These are phyloP conservation scores for Hydrozoanthus gracilis DNA, from an alignment of 92 coral and sea anemone genomes.

Conservation along the genomic window DNA sequence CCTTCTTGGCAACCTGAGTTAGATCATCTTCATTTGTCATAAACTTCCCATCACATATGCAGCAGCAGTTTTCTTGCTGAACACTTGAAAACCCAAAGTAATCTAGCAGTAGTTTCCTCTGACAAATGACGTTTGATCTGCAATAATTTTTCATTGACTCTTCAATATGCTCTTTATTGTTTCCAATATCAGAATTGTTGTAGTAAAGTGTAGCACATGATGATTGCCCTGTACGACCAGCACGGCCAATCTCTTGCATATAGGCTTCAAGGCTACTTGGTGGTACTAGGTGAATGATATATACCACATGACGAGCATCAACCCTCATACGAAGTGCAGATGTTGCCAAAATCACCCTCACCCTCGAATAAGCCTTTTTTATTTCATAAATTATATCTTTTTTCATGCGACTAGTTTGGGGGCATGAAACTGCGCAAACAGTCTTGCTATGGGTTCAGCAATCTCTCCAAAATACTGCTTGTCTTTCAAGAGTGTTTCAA, in stretches of 20 bases:
- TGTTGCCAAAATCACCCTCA: constrained; percentile 73
- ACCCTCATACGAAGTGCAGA: constrained; percentile 86
- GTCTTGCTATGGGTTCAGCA: constrained; percentile 34
- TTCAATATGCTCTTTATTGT: constrained; percentile 51
- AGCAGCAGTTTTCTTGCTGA: constrained; percentile 62
- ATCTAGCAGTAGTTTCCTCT: constrained; percentile 56
- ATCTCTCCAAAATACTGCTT: constrained; percentile 44
- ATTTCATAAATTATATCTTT: constrained; percentile 54
- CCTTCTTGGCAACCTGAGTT: not conserved
- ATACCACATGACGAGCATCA: constrained; percentile 67
- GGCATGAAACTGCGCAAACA: constrained; percentile 55
- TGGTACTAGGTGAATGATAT: constrained; percentile 68
- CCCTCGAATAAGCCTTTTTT: constrained; percentile 58
- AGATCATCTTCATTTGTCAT: constrained; percentile 21
- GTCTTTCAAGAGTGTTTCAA: constrained; percentile 49
- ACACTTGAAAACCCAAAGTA: constrained; percentile 63
- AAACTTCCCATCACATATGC: constrained; percentile 66
- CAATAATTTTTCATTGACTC: constrained; percentile 69
- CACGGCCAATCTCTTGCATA: constrained; percentile 78
- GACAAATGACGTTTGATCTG: constrained; percentile 54
- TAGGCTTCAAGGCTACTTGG: constrained; percentile 70
- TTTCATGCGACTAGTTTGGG: constrained; percentile 55
- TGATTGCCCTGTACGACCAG: constrained; percentile 60
- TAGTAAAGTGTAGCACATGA: constrained; percentile 58
- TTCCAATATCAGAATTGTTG: constrained; percentile 66